These are phyloP conservation scores for Uloborus plumipes DNA, from an alignment of 2,888 invertebrate species.

Conservation along the genomic window DNA sequence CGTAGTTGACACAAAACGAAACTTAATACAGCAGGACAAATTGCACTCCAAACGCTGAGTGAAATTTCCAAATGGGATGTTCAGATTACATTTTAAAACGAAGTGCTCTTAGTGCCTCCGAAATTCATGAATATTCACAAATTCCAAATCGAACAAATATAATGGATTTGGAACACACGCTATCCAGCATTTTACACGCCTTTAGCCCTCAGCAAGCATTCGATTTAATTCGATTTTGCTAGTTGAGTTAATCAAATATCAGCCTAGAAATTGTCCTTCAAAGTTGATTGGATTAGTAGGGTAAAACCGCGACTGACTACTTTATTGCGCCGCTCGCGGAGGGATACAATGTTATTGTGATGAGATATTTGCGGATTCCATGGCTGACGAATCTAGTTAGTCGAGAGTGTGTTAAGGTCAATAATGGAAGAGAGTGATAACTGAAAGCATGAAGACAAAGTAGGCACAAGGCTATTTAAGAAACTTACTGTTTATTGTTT, in stretches of 20 bases:
- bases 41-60: background rate
- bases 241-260: conserved; percentile 59
- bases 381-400: background rate
- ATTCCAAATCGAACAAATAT: conserved; percentile 28
- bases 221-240: conserved; percentile 57
- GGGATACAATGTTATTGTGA: conserved; percentile 30
- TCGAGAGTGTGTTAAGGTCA: too few relatives aligned
- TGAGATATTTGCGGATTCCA: conserved; percentile 31
- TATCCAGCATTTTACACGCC: conserved; percentile 20
- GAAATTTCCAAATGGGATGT: background rate
- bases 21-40: background rate
- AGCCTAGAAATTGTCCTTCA: conserved; percentile 31
- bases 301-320: conserved; percentile 43
- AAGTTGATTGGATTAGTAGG: conserved; percentile 53
- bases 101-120: background rate
- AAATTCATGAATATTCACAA: conserved; percentile 48
- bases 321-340: conserved; percentile 16
- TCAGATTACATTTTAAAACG: conserved; percentile 13
- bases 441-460: too few relatives aligned
- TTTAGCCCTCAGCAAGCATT: conserved; percentile 18
- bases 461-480: too few relatives aligned
- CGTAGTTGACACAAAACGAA: too few relatives aligned
- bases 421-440: too few relatives aligned
- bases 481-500: too few relatives aligned
- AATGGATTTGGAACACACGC: conserved; percentile 21